These are phyloP conservation scores for Leguminivora glycinivorella DNA, from an alignment of 1,140 invertebrate species.

Conservation along the genomic window DNA sequence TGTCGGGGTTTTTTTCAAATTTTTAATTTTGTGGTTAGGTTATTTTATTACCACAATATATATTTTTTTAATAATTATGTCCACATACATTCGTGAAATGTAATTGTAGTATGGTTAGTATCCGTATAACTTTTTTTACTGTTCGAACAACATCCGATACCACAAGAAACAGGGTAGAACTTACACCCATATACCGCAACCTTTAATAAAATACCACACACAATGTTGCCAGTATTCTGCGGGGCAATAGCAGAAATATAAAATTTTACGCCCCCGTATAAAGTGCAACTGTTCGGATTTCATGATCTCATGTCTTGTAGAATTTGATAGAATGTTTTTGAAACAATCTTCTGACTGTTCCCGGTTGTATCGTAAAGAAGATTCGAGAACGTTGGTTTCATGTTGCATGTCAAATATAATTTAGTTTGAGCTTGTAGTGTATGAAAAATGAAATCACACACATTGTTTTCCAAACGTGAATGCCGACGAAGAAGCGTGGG, in stretches of 20 bases:
- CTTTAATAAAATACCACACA: conserved; percentile 18
- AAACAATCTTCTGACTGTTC: background rate
- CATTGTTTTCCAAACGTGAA: too few relatives aligned
- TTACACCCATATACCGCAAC: background rate
- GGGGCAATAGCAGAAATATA: conserved; percentile 28
- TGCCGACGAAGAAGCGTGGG: too few relatives aligned
- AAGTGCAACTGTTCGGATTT: conserved; percentile 23
- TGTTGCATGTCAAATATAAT: too few relatives aligned
- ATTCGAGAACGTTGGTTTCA: background rate
- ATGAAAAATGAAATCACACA: too few relatives aligned
- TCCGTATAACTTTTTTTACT: too few relatives aligned
- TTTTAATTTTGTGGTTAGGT: too few relatives aligned
- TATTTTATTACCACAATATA: too few relatives aligned
- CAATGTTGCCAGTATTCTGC: background rate
- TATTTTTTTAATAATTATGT: too few relatives aligned
- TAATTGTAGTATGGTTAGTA: too few relatives aligned
- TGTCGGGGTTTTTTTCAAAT: too few relatives aligned
- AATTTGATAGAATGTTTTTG: conserved; percentile 6
- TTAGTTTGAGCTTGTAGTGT: too few relatives aligned
- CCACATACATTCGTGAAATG: too few relatives aligned
- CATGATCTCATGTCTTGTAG: conserved; percentile 5
- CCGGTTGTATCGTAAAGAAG: background rate
- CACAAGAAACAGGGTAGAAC: background rate
- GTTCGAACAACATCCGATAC: background rate
- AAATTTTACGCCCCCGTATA: conserved; percentile 23